A percentile compares a stretch with the other conserved stretches of the same genome.
phyloP scores from a whole-genome alignment of 2,888 invertebrate genomes.

The Melolontha melolontha region DNA sequence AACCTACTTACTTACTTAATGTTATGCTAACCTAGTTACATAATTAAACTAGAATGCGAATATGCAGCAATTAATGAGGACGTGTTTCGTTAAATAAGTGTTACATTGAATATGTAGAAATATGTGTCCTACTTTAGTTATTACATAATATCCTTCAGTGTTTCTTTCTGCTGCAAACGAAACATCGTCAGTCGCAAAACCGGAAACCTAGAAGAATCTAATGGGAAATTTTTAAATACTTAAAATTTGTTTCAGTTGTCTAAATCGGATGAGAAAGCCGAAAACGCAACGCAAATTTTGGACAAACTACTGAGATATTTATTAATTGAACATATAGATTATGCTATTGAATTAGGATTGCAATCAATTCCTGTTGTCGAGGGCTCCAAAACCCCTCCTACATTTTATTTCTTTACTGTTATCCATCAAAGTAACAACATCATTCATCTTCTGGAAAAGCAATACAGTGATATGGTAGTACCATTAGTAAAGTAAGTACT shows the following conservation, averaged over 20 bases:
- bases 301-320: conserved; percentile 88
- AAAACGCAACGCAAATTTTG: conserved; percentile 83
- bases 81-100: too few species aligned
- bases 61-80: too few species aligned
- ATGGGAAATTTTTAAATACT: background rate
- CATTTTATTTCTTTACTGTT: conserved; percentile 92
- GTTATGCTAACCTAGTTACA: too few species aligned
- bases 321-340: conserved; percentile 93
- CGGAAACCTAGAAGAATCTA: background rate
- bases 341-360: conserved; percentile 93
- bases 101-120: too few species aligned
- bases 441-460: conserved; percentile 92
- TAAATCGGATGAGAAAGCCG: conserved; percentile 79
- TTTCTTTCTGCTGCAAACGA: too few species aligned
- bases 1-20: too few species aligned
- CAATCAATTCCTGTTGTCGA: conserved; percentile 92
- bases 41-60: too few species aligned
- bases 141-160: too few species aligned
- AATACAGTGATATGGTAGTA: conserved; percentile 89
- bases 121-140: too few species aligned
- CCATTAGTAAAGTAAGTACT: conserved; percentile 84
- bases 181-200: too few species aligned
- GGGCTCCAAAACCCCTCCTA: conserved; percentile 81
- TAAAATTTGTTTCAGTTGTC: conserved; percentile 73
- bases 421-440: conserved; percentile 95